phyloP scores from a whole-genome alignment of 1,140 invertebrate species.

The Solenopsis invicta region DNA sequence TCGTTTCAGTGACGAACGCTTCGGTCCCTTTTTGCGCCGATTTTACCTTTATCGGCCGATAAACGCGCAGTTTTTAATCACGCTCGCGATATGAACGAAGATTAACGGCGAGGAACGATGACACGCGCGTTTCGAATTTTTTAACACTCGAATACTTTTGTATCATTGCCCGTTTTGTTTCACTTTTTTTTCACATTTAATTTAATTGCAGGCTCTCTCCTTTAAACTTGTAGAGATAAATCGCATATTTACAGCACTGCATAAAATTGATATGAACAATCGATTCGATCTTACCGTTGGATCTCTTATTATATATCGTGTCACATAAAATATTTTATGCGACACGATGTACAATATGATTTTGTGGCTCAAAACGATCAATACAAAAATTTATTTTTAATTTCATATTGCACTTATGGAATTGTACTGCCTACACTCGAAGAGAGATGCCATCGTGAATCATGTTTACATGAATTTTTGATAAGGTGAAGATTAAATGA shows the following conservation, averaged over 20 bases:
- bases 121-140: slow-evolving; percentile 26
- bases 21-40: slow-evolving; percentile 34
- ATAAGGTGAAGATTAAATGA: background rate
- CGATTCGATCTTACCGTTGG: background rate
- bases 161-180: slow-evolving; percentile 5
- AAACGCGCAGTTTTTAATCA: slow-evolving; percentile 52
- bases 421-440: background rate
- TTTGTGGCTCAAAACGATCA: background rate
- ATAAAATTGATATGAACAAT: slow-evolving; percentile 21
- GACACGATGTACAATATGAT: no score
- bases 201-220: background rate
- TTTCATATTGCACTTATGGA: background rate
- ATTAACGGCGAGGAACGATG: slow-evolving; percentile 47
- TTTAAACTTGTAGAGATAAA: background rate
- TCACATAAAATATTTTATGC: background rate
- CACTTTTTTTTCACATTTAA: background rate
- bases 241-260: slow-evolving; percentile 4
- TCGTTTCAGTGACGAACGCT: slow-evolving; percentile 43
- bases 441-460: background rate
- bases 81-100: slow-evolving; percentile 54
- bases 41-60: slow-evolving; percentile 58
- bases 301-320: background rate
- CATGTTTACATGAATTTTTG: background rate
- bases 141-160: slow-evolving; percentile 30
- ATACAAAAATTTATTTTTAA: background rate